phyloP scores from a whole-genome alignment of 1,140 invertebrate genomes.

The Drosophila cardini region DNA sequence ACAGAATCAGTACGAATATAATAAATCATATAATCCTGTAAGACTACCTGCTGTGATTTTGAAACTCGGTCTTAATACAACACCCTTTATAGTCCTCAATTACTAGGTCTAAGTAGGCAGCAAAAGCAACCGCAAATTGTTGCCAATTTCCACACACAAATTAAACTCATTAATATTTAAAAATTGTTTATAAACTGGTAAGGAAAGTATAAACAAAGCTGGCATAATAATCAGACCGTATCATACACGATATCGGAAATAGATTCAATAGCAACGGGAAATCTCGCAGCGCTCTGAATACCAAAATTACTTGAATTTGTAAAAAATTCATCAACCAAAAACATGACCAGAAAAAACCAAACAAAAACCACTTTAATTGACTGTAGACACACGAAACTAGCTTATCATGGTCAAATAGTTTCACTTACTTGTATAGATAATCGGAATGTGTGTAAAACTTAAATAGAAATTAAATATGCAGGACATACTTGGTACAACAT shows the following conservation, averaged over 20 bases:
- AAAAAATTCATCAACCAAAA: constrained; percentile 59
- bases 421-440: background rate
- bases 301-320: constrained; percentile 34
- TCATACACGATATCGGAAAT: no score
- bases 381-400: background rate
- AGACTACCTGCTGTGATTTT: no score
- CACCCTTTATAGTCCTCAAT: no score
- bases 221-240: constrained; percentile 19
- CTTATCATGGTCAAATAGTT: constrained; percentile 1
- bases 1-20: no score
- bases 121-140: constrained; percentile 61
- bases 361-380: background rate
- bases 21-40: no score
- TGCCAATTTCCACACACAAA: constrained; percentile 65
- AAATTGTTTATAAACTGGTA: constrained; percentile 21
- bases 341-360: constrained; percentile 23
- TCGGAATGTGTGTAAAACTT: background rate
- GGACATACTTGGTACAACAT: background rate
- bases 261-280: background rate
- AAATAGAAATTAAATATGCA: constrained; percentile 1
- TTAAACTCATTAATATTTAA: constrained; percentile 72
- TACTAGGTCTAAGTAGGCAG: background rate
- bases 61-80: no score
- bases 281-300: background rate
- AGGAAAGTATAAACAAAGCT: constrained; percentile 22